Conservation (phyloP, 2,888 invertebrate species). For the Macrosoma leucophasiata region DNA sequence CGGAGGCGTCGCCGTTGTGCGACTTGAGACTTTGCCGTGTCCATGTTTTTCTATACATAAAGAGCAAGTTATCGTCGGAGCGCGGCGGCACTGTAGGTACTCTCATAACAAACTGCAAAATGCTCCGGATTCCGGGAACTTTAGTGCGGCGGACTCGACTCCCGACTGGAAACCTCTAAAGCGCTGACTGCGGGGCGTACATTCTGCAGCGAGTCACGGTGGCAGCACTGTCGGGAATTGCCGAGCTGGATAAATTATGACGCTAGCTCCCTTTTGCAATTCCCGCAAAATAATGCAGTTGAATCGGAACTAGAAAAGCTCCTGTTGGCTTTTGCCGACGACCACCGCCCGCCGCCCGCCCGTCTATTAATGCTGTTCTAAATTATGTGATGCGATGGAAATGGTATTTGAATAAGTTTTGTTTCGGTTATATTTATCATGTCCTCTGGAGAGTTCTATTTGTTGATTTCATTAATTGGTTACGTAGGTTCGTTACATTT, state of each 20-base stretch:
- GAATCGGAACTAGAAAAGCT: conserved; percentile 47
- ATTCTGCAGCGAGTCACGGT: conserved; percentile 51
- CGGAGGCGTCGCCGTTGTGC: conserved; percentile 14
- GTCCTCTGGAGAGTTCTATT: no score
- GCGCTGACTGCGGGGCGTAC: conserved; percentile 65
- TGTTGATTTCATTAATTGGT: no score
- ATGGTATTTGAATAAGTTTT: no score
- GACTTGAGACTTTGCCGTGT: conserved; percentile 32
- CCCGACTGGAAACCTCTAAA: conserved; percentile 56
- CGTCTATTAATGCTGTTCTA: conserved; percentile 29
- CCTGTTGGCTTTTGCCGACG: conserved; percentile 51
- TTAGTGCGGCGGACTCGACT: conserved; percentile 49
- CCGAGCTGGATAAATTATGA: conserved; percentile 65
- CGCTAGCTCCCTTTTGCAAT: conserved; percentile 59
- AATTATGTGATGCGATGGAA: no score
- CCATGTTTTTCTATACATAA: conserved; percentile 52
- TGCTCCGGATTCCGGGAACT: conserved; percentile 66
- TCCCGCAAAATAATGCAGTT: conserved; percentile 66
- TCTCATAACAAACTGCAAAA: conserved; percentile 68
- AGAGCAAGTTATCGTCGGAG: conserved; percentile 52
- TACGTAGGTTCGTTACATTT: no score
- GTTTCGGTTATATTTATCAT: no score
- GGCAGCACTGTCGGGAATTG: conserved; percentile 65
- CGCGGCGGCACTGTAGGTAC: conserved; percentile 39
- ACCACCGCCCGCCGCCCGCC: conserved; percentile 42